Conservation (phyloP, 2,797 vertebrate species). For the Anolis apletophallus region DNA sequence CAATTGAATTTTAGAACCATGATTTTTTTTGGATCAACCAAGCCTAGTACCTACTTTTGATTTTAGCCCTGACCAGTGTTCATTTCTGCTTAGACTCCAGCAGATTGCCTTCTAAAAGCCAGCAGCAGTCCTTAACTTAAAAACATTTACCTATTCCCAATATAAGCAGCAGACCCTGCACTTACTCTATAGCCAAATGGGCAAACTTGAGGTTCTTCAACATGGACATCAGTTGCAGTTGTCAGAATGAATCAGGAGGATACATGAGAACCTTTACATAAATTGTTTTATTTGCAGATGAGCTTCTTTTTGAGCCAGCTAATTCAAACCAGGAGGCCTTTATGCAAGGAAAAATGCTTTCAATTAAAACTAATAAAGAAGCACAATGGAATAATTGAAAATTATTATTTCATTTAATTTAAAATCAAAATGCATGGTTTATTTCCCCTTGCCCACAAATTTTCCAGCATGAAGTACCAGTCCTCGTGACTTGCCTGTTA, state of each 20-base stretch:
- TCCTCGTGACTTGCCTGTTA: constrained; percentile 51
- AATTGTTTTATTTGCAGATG: constrained; percentile 59
- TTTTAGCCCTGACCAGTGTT: not conserved
- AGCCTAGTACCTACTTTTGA: not conserved
- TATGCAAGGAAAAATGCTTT: constrained; percentile 63
- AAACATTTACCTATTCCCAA: not conserved
- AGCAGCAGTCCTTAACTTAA: not conserved
- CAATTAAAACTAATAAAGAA: constrained; percentile 64
- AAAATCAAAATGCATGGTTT: constrained; percentile 40
- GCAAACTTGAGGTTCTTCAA: not conserved
- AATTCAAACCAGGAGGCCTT: constrained; percentile 66
- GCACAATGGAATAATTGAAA: constrained; percentile 44
- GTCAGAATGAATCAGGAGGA: constrained; percentile 49
- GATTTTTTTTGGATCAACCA: too few species aligned
- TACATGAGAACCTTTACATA: constrained; percentile 58
- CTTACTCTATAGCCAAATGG: not conserved
- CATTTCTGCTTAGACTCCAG: not conserved
- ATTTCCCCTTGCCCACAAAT: constrained; percentile 35
- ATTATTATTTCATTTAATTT: constrained; percentile 64
- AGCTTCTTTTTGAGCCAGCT: constrained; percentile 67
- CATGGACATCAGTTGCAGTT: not conserved
- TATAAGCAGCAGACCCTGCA: not conserved
- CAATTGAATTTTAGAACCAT: too few species aligned
- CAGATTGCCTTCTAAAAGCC: not conserved
- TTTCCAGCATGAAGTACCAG: constrained; percentile 52